These are phyloP conservation scores for Sparidentex hasta DNA, from an alignment of 2,797 vertebrate genomes.

Conservation along the genomic window DNA sequence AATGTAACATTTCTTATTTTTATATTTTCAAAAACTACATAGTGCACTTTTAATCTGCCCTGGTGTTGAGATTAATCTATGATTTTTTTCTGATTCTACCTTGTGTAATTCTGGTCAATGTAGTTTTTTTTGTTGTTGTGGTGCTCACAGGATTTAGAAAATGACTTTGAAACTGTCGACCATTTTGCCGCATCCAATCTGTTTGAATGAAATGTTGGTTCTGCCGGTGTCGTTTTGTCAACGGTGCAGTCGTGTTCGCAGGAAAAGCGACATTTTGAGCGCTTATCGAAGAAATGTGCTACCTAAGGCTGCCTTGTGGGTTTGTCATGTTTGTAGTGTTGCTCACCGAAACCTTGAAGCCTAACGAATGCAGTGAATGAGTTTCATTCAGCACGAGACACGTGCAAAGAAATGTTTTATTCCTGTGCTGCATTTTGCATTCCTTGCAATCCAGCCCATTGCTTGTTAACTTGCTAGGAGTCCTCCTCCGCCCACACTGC, in stretches of 20 bases:
- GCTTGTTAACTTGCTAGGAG: background rate
- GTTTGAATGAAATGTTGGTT: no score
- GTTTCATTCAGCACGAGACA: background rate
- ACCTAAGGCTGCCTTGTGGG: background rate
- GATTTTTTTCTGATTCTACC: constrained; percentile 3
- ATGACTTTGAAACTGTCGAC: no score
- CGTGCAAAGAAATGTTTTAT: background rate
- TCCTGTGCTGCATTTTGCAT: background rate
- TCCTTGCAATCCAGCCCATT: background rate
- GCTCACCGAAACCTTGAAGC: background rate
- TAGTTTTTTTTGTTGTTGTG: no score
- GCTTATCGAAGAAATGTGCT: background rate
- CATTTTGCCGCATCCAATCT: no score
- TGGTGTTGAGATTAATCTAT: background rate
- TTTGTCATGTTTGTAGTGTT: background rate
- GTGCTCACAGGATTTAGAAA: background rate
- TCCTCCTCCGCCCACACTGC: background rate
- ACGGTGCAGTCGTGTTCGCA: no score
- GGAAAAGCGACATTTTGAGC: no score
- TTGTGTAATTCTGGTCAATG: background rate
- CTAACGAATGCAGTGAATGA: background rate
- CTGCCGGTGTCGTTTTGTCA: no score
- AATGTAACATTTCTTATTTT: no score
- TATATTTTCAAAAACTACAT: no score
- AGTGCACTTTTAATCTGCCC: background rate